A percentile compares a stretch with the other conserved stretches of the same genome.
Evolutionary conservation across 2,888 invertebrate genomes (phyloP).

Genomic region (Tricholauxania praeusta): DNA sequence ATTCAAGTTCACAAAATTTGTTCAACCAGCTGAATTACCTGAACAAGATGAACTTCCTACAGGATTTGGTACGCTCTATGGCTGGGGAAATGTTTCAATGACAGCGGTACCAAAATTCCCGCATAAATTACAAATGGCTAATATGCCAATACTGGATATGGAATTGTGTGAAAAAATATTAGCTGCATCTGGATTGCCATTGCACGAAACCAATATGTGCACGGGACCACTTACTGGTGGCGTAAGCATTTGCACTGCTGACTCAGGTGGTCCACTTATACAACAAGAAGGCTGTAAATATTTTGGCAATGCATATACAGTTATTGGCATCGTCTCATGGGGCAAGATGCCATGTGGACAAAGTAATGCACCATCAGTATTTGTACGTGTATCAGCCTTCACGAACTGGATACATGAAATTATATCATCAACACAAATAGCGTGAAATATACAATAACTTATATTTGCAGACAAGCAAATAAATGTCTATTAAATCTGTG

Average conservation of each 20-base stretch:
- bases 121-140: slow-evolving; percentile 59
- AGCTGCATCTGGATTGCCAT: slow-evolving; percentile 55
- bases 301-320: slow-evolving; percentile 52
- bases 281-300: slow-evolving; percentile 57
- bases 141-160: slow-evolving; percentile 62
- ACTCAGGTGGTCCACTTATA: slow-evolving; percentile 65
- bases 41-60: slow-evolving; percentile 55
- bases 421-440: slow-evolving; percentile 53
- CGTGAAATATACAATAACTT: slow-evolving; percentile 43
- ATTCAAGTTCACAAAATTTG: slow-evolving; percentile 56
- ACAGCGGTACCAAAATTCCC: slow-evolving; percentile 62
- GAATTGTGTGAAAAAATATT: slow-evolving; percentile 60
- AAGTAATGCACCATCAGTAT: slow-evolving; percentile 68
- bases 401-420: slow-evolving; percentile 65
- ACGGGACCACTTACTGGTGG: slow-evolving; percentile 65
- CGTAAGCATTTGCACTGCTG: slow-evolving; percentile 64
- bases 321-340: slow-evolving; percentile 71
- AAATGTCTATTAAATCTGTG: not conserved
- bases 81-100: slow-evolving; percentile 66
- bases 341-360: slow-evolving; percentile 69
- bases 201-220: slow-evolving; percentile 65
- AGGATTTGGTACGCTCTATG: slow-evolving; percentile 63
- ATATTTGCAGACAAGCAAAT: not conserved
- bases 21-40: slow-evolving; percentile 61
- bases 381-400: slow-evolving; percentile 69